Base-by-base conservation (phyloP, 2,888 invertebrate species). In the Acheta domesticus region DNA sequence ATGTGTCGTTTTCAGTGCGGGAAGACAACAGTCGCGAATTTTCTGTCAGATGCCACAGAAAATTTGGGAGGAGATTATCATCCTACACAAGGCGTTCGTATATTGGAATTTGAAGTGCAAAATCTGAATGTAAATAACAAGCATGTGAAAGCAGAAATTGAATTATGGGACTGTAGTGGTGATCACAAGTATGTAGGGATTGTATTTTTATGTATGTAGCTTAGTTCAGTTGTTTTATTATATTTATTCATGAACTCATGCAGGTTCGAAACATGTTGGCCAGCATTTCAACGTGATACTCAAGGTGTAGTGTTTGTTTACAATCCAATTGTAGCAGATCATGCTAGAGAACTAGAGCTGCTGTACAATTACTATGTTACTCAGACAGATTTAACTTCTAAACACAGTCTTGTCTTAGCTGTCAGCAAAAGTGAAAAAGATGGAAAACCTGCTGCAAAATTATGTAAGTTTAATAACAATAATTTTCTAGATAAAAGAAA, bases 91-190 rank as follows among this genome's bases (percentile, higher is more conserved):
- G 94, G 93, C 74, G 91, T 91, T 62, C 89, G 94, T 83, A 93
- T 94, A 83, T 88, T 94, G 19, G 94, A 94, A 85, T 94, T 94
- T 86, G 94, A 94, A 86, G 88, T 91, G 48, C 88, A 89, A 36
- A 90, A 90, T 83, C 84, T 93, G 11, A 90, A 88, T 83, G 87
- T 91, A 1, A 90, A 90, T 84, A 90, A 91, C 11, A 89, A 90
- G 84, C 86, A 86, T 77, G 85, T 86, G 14, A 91, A 90, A 83
- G 89, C 91, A 48, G 94, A 94, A 84, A 91, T 95, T 74, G 94
- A 95, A 86, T 86, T 94, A 77, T 94, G 94, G 94, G 94, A 94
- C 85, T 92, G 92, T 86, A 93, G 93, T 85, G 94, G 94, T 20
- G 93, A 94, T 85, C 89, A 89, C 83, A 93, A 90, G 93, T 93